Evolutionary conservation across 2,888 invertebrate species (phyloP), one percentile per base, ranked within the genome.

Genomic region (Thecocarcelia acutangulata): DNA sequence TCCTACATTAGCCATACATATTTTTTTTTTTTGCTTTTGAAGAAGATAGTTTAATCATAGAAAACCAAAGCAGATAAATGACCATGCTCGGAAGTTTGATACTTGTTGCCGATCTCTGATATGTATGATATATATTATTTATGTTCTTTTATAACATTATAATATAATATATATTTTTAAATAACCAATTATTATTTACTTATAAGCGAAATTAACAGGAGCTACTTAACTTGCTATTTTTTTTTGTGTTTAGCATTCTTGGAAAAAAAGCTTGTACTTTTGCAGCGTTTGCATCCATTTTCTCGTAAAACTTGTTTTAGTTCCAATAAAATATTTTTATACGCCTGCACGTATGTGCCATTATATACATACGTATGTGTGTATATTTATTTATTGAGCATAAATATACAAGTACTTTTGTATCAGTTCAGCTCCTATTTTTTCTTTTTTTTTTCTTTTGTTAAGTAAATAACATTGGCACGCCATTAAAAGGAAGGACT

Each of bases 401-500:
- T 37, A 73, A 54, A 46, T 64, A 63, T 72, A 46, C n/a, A n/a
- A n/a, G n/a, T n/a, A n/a, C 17, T 63, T 56, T 74, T 58, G 58
- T 66, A 74, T 74, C 74, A 74, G 24, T 64, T 56, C 15, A 46
- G 40, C 21, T 61, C 15, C 40, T 9, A 33, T 33, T 70, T 70
- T 40, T n/a, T 11, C 13, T 44, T 59, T 24, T 46, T 17, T 33
- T 28, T 13, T 48, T 6, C 8, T 44, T 54, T 44, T 68, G 42
- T 46, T 66, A 58, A 64, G 24, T 15, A 79, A 73, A 74, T 82
- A 66, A 52, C 46, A 70, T 68, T 73, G 68, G 74, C 46, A 74
- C 75, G 70, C 82, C 77, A 82, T 81, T 73, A 70, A 74, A 42
- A 73, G 63, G 54, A 70, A 78, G 58, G 59, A 77, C 77, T 74